These are phyloP conservation scores for Scaptomyza caliginosa DNA, from an alignment of 2,888 invertebrate genomes.

Conservation along the genomic window DNA sequence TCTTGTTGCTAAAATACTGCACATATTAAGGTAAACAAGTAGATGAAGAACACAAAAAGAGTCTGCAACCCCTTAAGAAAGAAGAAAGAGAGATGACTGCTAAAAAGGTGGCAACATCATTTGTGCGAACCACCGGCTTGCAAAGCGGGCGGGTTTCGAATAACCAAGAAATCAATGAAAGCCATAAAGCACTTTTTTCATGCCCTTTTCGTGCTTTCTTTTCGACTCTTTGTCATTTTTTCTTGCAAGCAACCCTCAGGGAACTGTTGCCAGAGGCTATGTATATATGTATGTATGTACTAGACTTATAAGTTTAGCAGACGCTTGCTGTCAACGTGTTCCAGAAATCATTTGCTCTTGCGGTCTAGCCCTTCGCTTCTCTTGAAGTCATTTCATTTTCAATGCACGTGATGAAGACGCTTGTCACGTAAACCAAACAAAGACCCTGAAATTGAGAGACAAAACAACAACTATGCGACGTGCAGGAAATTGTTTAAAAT, in stretches of 20 bases:
- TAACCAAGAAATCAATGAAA: conserved; percentile 69
- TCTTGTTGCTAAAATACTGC: conserved; percentile 45
- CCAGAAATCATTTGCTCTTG: conserved; percentile 57
- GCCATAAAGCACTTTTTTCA: conserved; percentile 29
- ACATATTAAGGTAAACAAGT: conserved; percentile 27
- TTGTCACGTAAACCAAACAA: conserved; percentile 67
- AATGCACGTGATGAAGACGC: conserved; percentile 59
- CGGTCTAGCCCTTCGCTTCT: conserved; percentile 19
- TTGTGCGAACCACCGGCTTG: conserved; percentile 23
- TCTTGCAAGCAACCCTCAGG: conserved; percentile 56
- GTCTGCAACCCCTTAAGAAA: conserved; percentile 32
- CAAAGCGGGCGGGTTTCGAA: conserved; percentile 40
- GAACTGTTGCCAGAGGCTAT: not conserved
- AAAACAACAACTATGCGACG: conserved; percentile 36
- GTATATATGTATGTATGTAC: not conserved
- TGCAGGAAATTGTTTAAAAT: conserved; percentile 75
- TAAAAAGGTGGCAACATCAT: conserved; percentile 50
- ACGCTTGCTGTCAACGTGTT: conserved; percentile 57
- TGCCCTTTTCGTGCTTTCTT: conserved; percentile 9
- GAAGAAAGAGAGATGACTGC: conserved; percentile 4
- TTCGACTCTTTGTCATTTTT: conserved; percentile 21
- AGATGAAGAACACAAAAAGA: conserved; percentile 8
- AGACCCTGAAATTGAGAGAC: conserved; percentile 38
- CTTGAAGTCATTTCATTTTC: conserved; percentile 42
- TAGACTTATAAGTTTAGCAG: conserved; percentile 23